Evolutionary conservation across 2,888 invertebrate species (phyloP).

Genomic region (Apotomis turbidana): DNA sequence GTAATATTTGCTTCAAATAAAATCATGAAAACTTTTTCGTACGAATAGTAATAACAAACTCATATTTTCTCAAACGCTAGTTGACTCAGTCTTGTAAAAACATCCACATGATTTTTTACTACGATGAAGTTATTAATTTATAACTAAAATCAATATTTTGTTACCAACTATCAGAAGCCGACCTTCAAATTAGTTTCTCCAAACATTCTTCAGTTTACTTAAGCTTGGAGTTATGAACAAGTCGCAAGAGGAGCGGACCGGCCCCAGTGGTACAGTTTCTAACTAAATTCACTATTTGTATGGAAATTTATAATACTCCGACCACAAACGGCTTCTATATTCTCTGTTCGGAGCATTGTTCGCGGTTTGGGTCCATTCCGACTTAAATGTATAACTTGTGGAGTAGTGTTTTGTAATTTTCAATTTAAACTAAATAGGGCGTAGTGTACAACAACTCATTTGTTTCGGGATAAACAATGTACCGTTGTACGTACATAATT

Average conservation of each 20-base stretch:
- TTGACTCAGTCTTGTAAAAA: no score
- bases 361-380: not conserved
- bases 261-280: conserved; percentile 53
- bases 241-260: conserved; percentile 26
- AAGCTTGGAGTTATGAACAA: not conserved
- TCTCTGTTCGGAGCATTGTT: conserved; percentile 1
- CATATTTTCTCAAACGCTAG: no score
- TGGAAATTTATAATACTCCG: conserved; percentile 54
- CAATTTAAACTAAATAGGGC: conserved; percentile 1
- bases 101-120: no score
- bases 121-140: no score
- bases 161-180: not conserved
- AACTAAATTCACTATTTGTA: conserved; percentile 59
- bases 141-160: not conserved
- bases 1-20: no score
- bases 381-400: conserved; percentile 8
- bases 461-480: no score
- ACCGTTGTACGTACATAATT: no score
- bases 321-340: conserved; percentile 3
- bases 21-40: no score
- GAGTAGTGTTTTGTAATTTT: conserved; percentile 11
- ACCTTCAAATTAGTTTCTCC: not conserved
- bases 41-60: no score
- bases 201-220: conserved; percentile 8
- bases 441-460: no score